Conservation (phyloP, 2,113 vertebrate species). For the Blennius ocellaris region DNA sequence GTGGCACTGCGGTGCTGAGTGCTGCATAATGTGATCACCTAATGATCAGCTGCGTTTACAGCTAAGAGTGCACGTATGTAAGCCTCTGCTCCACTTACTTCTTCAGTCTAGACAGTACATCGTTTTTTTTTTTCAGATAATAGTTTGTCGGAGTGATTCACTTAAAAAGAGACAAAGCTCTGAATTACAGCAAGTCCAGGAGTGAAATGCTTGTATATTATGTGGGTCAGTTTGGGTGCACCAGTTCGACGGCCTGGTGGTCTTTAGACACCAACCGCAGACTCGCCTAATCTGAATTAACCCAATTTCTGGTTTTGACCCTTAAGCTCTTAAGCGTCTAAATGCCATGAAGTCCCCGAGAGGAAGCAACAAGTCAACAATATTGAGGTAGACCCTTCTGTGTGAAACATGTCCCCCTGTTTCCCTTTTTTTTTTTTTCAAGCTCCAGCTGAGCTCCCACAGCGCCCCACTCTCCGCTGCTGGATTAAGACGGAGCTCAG, state of each 20-base stretch:
- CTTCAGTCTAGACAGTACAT: neutral
- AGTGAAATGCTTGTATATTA: neutral
- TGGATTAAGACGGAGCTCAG: constrained; percentile 43
- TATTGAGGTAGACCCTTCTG: constrained; percentile 45
- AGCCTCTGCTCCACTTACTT: constrained; percentile 2
- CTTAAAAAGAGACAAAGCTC: neutral
- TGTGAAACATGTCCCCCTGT: constrained; percentile 28
- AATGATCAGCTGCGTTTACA: constrained; percentile 36
- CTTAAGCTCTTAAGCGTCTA: constrained; percentile 74
- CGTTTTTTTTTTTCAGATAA: neutral
- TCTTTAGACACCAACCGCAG: constrained; percentile 33
- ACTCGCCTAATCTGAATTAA: constrained; percentile 75
- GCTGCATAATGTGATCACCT: constrained; percentile 59
- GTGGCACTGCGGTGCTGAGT: constrained; percentile 39
- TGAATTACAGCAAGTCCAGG: neutral
- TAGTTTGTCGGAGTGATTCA: neutral
- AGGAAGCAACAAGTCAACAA: constrained; percentile 69
- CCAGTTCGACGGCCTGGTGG: constrained; percentile 44
- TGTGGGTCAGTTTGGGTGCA: constrained; percentile 29
- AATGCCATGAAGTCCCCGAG: constrained; percentile 61
- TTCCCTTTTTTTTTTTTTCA: constrained; percentile 38
- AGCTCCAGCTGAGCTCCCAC: constrained; percentile 19
- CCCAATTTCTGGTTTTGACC: constrained; percentile 68
- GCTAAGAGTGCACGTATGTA: constrained; percentile 24
- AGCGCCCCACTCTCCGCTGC: constrained; percentile 35